These are phyloP conservation scores for Camelus bactrianus DNA, from an alignment of 2,113 vertebrate species.

Conservation along the genomic window DNA sequence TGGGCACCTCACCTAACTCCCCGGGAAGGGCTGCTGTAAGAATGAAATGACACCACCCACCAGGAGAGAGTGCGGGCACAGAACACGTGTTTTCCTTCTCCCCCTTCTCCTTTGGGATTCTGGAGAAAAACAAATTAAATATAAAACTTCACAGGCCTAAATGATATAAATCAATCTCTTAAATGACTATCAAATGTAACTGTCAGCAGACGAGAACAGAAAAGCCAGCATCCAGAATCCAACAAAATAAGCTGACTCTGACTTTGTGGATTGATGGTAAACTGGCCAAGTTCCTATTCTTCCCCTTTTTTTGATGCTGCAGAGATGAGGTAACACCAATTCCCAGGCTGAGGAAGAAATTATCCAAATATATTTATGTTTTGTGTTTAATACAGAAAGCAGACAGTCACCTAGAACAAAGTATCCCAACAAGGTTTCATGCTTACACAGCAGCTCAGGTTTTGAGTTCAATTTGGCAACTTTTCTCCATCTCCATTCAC, in stretches of 20 bases:
- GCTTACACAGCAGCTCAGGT: not conserved
- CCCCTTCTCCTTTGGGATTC: not conserved
- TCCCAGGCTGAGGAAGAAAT: not conserved
- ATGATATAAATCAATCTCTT: slow-evolving; percentile 46
- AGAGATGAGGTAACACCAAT: not conserved
- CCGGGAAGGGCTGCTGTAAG: not conserved
- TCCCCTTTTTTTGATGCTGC: not conserved
- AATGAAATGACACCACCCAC: not conserved
- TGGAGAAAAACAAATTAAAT: slow-evolving; percentile 39
- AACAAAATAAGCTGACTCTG: slow-evolving; percentile 53
- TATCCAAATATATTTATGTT: not conserved
- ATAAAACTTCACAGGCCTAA: not conserved
- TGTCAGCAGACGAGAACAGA: slow-evolving; percentile 67
- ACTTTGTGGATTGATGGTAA: slow-evolving; percentile 30
- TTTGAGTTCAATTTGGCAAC: not conserved
- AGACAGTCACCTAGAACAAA: not conserved
- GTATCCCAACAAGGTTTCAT: not conserved
- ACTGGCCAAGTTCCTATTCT: not conserved
- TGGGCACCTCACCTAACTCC: not conserved
- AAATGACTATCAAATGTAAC: slow-evolving; percentile 50
- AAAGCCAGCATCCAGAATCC: slow-evolving; percentile 54
- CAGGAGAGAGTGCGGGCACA: not conserved
- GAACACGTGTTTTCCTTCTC: fast-evolving
- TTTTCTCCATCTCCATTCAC: not conserved
- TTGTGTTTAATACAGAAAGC: not conserved